A percentile compares a stretch with the other conserved stretches of the same genome.
Evolutionary conservation across 1,140 invertebrate species (phyloP).

Genomic region (Micrasema longulum): DNA sequence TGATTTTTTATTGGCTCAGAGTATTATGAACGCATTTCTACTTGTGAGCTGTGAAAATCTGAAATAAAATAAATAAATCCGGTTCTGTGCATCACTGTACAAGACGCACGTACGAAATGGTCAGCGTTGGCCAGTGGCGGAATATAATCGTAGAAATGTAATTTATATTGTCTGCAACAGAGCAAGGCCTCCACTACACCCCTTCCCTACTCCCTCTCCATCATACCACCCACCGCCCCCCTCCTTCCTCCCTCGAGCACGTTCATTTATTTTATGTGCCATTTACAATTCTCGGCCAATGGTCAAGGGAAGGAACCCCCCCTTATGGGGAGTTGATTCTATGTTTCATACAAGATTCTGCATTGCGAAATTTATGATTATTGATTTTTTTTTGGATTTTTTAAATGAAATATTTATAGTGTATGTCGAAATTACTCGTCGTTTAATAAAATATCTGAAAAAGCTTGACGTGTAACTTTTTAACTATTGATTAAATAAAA

Average conservation of each 20-base stretch:
- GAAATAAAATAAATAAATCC: not conserved
- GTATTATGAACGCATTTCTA: not conserved
- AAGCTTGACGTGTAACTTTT: no score
- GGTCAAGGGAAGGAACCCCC: constrained; percentile 65
- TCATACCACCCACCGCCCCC: constrained; percentile 15
- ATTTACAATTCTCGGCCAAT: constrained; percentile 72
- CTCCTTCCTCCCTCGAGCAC: constrained; percentile 57
- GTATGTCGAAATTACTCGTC: no score
- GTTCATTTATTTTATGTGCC: constrained; percentile 72
- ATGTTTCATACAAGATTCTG: constrained; percentile 41
- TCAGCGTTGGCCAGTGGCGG: constrained; percentile 60
- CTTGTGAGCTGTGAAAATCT: not conserved
- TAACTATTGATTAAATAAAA: no score
- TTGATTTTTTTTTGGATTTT: not conserved
- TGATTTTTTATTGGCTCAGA: not conserved
- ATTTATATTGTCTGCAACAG: constrained; percentile 72
- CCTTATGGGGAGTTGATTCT: not conserved
- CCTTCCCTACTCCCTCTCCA: constrained; percentile 13
- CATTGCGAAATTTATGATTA: constrained; percentile 9
- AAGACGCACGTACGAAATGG: constrained; percentile 44
- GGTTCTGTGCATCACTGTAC: constrained; percentile 34
- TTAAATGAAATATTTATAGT: no score
- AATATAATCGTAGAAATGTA: constrained; percentile 71
- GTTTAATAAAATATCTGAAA: no score
- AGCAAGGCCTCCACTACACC: constrained; percentile 58